phyloP scores from a whole-genome alignment of 2,113 vertebrate genomes.

The Bombycilla garrulus region DNA sequence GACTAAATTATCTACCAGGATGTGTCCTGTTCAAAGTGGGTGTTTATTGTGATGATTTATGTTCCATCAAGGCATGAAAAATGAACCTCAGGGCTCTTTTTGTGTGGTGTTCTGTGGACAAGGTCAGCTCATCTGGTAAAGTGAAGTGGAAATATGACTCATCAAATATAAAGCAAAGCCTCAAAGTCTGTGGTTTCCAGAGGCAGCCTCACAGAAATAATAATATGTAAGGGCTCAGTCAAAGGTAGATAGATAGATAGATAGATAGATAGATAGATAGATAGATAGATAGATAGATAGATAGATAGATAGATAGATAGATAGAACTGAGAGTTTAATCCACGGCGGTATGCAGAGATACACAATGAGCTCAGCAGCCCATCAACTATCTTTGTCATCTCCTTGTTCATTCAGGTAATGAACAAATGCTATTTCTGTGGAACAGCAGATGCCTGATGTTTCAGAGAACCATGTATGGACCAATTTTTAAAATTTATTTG shows the following conservation, averaged over 20 bases:
- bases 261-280: background rate
- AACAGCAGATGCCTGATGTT: background rate
- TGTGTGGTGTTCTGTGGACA: background rate
- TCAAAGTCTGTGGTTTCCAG: background rate
- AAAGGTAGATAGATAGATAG: background rate
- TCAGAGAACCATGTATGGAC: background rate
- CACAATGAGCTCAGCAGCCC: background rate
- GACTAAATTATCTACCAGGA: background rate
- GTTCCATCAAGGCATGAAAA: background rate
- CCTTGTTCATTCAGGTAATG: background rate
- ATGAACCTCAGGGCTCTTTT: background rate
- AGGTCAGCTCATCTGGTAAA: background rate
- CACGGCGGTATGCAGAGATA: background rate
- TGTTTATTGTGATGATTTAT: background rate
- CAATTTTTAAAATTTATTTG: background rate
- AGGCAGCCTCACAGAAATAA: background rate
- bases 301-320: background rate
- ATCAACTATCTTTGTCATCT: background rate
- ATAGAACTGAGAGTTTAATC: background rate
- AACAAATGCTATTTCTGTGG: background rate
- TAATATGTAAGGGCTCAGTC: background rate
- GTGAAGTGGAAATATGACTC: background rate
- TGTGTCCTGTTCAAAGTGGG: background rate
- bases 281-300: background rate
- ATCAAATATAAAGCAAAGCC: background rate